Conservation (phyloP, 2,113 vertebrate species). For the Henicopernis longicauda region DNA sequence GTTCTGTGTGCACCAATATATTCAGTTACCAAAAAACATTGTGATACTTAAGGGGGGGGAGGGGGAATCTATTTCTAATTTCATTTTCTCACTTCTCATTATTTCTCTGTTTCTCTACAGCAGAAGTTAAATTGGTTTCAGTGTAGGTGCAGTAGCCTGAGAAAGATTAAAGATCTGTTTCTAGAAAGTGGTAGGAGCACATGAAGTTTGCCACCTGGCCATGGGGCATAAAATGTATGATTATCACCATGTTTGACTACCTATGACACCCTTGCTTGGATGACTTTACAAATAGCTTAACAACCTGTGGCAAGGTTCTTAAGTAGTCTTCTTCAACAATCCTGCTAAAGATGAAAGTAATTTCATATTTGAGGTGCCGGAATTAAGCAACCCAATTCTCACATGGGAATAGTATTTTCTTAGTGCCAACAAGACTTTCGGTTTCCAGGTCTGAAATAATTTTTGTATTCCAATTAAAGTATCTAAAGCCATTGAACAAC, state of each 20-base stretch:
- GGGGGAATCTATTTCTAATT: neutral
- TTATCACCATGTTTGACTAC: neutral
- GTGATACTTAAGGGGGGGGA: neutral
- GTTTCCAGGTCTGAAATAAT: neutral
- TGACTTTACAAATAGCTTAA: neutral
- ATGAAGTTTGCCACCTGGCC: neutral
- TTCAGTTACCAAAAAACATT: neutral
- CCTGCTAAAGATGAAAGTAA: neutral
- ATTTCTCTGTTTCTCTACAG: neutral
- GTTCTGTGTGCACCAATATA: neutral
- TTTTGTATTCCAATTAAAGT: neutral
- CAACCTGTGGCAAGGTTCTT: neutral
- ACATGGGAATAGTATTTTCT: neutral
- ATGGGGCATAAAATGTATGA: neutral
- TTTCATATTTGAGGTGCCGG: neutral
- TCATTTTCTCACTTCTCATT: neutral
- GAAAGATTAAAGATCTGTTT: neutral
- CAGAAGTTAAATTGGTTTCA: neutral
- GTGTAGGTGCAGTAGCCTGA: neutral
- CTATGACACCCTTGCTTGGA: neutral
- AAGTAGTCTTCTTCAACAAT: neutral
- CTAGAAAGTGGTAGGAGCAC: neutral
- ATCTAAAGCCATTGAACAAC: neutral
- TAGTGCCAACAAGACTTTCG: neutral
- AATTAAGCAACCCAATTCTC: neutral